These are phyloP conservation scores for Euthynnus affinis DNA, from an alignment of 2,797 vertebrate species.

Conservation along the genomic window DNA sequence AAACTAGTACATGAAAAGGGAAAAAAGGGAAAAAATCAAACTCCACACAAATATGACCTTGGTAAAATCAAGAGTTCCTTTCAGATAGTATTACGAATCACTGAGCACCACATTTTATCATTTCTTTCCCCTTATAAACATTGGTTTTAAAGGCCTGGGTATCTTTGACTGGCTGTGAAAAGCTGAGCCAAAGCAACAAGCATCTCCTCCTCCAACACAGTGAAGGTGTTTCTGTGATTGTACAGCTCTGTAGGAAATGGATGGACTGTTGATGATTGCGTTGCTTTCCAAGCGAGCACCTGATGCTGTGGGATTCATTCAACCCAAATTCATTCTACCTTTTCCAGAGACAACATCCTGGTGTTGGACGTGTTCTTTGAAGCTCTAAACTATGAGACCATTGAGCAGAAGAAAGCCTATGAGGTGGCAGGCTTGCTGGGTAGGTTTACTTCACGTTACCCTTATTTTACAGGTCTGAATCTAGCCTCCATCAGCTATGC, in stretches of 20 bases:
- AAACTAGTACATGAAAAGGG: background rate
- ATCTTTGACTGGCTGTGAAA: conserved; percentile 2
- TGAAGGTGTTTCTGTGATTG: background rate
- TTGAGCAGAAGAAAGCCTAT: conserved; percentile 99
- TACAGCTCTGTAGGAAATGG: background rate
- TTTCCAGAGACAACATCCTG: conserved; percentile 95
- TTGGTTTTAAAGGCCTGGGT: conserved; percentile 10
- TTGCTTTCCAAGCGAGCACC: conserved; percentile 20
- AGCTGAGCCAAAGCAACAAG: background rate
- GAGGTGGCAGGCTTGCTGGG: conserved; percentile 97
- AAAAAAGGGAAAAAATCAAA: background rate
- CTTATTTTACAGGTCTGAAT: conserved; percentile 16
- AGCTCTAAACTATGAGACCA: conserved; percentile 98
- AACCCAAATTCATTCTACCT: conserved; percentile 12
- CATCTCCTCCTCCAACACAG: conserved; percentile 20
- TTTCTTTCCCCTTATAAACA: conserved; percentile 13
- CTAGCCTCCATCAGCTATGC: background rate
- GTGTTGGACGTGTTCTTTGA: conserved; percentile 99
- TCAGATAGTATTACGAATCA: background rate
- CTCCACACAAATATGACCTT: background rate
- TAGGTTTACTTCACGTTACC: conserved; percentile 69
- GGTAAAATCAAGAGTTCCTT: background rate
- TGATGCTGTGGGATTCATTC: conserved; percentile 27
- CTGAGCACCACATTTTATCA: background rate
- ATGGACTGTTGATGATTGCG: conserved; percentile 20